Conservation (phyloP, 1,140 invertebrate species). For the Drosophila nannoptera region DNA sequence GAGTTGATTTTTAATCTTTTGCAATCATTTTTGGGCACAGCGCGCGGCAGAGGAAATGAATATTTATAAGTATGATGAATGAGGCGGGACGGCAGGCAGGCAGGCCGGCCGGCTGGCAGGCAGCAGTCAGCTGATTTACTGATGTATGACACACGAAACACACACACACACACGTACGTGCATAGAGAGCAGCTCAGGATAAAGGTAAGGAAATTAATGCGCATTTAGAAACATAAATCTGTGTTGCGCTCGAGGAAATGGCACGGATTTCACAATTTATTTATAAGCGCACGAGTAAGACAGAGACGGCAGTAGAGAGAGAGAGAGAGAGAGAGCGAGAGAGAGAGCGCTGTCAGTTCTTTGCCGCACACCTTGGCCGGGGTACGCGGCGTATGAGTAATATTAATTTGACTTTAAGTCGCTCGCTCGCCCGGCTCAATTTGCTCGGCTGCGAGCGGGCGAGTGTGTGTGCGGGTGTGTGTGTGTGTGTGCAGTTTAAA, state of each 20-base stretch:
- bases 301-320: no score
- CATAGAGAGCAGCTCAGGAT: slow-evolving; percentile 41
- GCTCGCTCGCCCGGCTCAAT: slow-evolving; percentile 38
- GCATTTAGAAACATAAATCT: slow-evolving; percentile 77
- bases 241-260: slow-evolving; percentile 58
- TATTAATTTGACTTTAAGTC: slow-evolving; percentile 76
- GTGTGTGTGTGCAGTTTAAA: slow-evolving; percentile 46
- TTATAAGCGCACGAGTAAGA: slow-evolving; percentile 24
- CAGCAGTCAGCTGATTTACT: slow-evolving; percentile 68
- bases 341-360: slow-evolving; percentile 21
- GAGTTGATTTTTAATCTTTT: slow-evolving; percentile 79
- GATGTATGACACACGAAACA: slow-evolving; percentile 70
- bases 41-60: slow-evolving; percentile 64
- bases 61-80: slow-evolving; percentile 79
- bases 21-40: slow-evolving; percentile 61
- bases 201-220: slow-evolving; percentile 78
- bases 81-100: slow-evolving; percentile 52
- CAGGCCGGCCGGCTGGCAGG: no score
- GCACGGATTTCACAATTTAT: slow-evolving; percentile 68
- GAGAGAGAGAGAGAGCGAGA: slow-evolving; percentile 4
- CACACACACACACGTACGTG: slow-evolving; percentile 26
- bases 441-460: slow-evolving; percentile 16
- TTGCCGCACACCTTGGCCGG: slow-evolving; percentile 19
- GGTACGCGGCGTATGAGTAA: slow-evolving; percentile 66
- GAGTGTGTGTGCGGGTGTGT: slow-evolving; percentile 2